Evolutionary conservation across 2,113 vertebrate genomes (phyloP).

Genomic region (Artemisiospiza belli): DNA sequence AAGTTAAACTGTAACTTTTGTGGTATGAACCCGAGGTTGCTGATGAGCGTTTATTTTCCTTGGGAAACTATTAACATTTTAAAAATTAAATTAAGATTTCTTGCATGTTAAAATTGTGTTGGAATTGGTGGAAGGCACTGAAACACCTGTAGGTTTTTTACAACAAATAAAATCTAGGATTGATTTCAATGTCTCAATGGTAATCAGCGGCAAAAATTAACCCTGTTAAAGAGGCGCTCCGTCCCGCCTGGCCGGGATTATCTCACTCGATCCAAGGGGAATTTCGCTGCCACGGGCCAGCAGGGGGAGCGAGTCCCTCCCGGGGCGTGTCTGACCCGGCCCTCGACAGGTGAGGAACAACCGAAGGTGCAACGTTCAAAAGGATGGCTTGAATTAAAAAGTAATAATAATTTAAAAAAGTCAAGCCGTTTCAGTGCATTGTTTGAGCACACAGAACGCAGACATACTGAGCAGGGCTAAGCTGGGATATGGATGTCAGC

Average conservation of each 20-base stretch:
- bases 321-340: background rate
- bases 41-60: background rate
- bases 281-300: background rate
- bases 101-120: background rate
- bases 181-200: background rate
- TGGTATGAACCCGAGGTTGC: background rate
- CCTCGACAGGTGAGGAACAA: accelerated
- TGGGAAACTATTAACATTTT: background rate
- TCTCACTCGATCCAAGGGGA: accelerated
- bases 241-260: accelerated
- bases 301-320: background rate
- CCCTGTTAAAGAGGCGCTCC: accelerated
- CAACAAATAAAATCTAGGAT: background rate
- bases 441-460: background rate
- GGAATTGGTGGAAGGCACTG: background rate
- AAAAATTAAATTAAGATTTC: background rate
- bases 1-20: background rate
- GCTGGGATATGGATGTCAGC: background rate
- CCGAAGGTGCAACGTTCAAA: background rate
- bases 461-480: background rate
- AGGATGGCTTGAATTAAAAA: background rate
- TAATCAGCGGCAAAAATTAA: background rate
- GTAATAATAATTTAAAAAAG: background rate
- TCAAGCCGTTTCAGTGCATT: background rate
- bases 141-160: background rate